phyloP scores from a whole-genome alignment of 2,888 invertebrate genomes.

The Crocallis elinguaria region DNA sequence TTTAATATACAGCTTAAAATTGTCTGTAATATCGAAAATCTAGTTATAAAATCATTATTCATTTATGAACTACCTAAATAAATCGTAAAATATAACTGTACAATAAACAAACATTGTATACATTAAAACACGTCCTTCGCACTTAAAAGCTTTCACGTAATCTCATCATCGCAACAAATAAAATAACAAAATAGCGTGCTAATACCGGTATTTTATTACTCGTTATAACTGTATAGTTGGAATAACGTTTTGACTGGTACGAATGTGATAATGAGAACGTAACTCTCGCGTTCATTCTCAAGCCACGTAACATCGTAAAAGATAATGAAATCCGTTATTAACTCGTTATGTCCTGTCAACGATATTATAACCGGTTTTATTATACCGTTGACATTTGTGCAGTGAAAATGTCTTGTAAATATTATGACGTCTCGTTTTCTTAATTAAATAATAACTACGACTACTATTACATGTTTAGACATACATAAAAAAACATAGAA shows the following conservation, averaged over 20 bases:
- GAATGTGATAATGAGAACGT: slow-evolving; percentile 53
- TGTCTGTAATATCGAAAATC: too few relatives aligned
- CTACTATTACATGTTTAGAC: too few relatives aligned
- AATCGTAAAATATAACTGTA: too few relatives aligned
- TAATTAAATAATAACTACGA: neutral
- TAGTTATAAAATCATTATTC: too few relatives aligned
- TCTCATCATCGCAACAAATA: slow-evolving; percentile 8
- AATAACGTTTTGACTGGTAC: slow-evolving; percentile 44
- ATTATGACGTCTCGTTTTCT: neutral
- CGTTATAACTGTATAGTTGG: slow-evolving; percentile 41
- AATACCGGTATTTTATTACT: slow-evolving; percentile 37
- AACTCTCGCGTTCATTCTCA: slow-evolving; percentile 22
- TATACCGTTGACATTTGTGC: slow-evolving; percentile 14
- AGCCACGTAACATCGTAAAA: slow-evolving; percentile 53
- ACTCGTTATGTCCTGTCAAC: slow-evolving; percentile 35
- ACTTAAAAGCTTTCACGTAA: slow-evolving; percentile 2
- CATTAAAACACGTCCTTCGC: neutral
- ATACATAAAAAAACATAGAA: too few relatives aligned
- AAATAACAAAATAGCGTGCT: slow-evolving; percentile 21
- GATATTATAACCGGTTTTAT: slow-evolving; percentile 28
- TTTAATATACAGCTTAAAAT: too few relatives aligned
- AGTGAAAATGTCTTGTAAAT: slow-evolving; percentile 7
- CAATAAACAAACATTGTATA: neutral
- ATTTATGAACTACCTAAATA: too few relatives aligned
- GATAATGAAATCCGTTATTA: slow-evolving; percentile 64